These are phyloP conservation scores for Pimpla rufipes DNA, from an alignment of 2,888 invertebrate species.

Conservation along the genomic window DNA sequence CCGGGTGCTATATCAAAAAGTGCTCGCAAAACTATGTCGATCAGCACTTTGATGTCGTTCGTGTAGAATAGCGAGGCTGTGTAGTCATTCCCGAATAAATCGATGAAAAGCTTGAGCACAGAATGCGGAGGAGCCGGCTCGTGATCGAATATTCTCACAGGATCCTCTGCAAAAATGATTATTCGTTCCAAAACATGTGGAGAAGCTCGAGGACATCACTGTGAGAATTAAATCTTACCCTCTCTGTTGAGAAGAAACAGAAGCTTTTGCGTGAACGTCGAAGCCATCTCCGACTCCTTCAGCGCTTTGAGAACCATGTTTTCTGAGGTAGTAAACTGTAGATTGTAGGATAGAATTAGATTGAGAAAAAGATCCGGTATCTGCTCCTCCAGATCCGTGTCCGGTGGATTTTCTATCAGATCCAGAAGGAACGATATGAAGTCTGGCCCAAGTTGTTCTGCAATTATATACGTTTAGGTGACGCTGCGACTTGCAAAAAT, in stretches of 20 bases:
- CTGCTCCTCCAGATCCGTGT: conserved; percentile 93
- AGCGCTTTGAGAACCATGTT: conserved; percentile 91
- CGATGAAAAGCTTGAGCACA: conserved; percentile 94
- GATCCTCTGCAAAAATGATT: conserved; percentile 90
- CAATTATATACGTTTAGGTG: conserved; percentile 74
- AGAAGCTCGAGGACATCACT: neutral
- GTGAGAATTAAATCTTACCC: conserved; percentile 87
- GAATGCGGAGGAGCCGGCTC: conserved; percentile 93
- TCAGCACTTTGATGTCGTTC: conserved; percentile 96
- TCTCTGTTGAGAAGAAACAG: conserved; percentile 95
- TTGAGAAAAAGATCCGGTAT: conserved; percentile 94
- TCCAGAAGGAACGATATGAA: conserved; percentile 94
- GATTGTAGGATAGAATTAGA: conserved; percentile 94
- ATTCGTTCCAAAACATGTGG: conserved; percentile 16
- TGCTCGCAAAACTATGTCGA: conserved; percentile 96
- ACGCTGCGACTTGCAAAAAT: conserved; percentile 18
- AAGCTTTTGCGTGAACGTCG: conserved; percentile 96
- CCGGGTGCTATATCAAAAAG: conserved; percentile 95
- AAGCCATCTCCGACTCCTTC: conserved; percentile 90
- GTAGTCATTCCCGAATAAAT: conserved; percentile 92
- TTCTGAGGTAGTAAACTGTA: conserved; percentile 91
- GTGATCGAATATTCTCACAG: conserved; percentile 94
- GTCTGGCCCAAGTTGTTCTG: conserved; percentile 94
- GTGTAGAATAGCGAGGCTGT: conserved; percentile 97
- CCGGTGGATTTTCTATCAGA: conserved; percentile 92